These are phyloP conservation scores for Polypedilum pembai DNA, from an alignment of 1,140 invertebrate genomes.

Conservation along the genomic window DNA sequence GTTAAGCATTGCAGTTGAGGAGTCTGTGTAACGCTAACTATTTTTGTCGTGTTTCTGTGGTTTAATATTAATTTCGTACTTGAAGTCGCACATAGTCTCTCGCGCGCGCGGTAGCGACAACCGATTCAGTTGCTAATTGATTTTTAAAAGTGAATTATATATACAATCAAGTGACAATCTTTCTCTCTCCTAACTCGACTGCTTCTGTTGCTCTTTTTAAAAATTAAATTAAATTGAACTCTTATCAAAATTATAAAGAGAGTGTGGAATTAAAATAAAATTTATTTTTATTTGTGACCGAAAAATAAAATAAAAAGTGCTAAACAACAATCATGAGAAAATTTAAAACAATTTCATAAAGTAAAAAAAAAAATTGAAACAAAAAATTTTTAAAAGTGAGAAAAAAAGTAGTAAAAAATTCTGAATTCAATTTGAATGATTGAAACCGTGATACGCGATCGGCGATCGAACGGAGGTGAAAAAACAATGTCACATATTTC, in stretches of 20 bases:
- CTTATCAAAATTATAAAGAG: not conserved
- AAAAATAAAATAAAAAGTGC: not conserved
- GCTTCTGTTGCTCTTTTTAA: not conserved
- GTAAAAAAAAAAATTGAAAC: not conserved
- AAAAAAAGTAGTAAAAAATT: slow-evolving; percentile 31
- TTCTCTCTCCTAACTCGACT: not conserved
- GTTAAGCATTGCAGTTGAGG: not conserved
- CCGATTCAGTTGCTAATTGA: slow-evolving; percentile 7
- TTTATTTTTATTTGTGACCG: not conserved
- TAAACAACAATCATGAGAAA: not conserved
- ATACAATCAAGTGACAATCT: slow-evolving; percentile 21
- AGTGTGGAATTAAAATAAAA: not conserved
- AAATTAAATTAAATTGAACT: not conserved
- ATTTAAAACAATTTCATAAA: slow-evolving; percentile 27
- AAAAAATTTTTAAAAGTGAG: slow-evolving; percentile 27
- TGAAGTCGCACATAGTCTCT: slow-evolving; percentile 1
- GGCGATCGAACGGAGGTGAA: slow-evolving; percentile 44
- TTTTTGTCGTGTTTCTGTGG: slow-evolving; percentile 20
- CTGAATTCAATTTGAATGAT: slow-evolving; percentile 30
- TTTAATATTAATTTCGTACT: slow-evolving; percentile 28
- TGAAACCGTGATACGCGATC: slow-evolving; percentile 30
- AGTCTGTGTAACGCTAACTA: not conserved
- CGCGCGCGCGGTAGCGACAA: slow-evolving; percentile 3
- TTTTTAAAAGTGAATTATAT: slow-evolving; percentile 11
- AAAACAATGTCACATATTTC: slow-evolving; percentile 61